A percentile compares a stretch with the other conserved stretches of the same genome.
These are phyloP conservation scores for Centroberyx gerrardi DNA, from an alignment of 2,797 vertebrate species.

Conservation along the genomic window DNA sequence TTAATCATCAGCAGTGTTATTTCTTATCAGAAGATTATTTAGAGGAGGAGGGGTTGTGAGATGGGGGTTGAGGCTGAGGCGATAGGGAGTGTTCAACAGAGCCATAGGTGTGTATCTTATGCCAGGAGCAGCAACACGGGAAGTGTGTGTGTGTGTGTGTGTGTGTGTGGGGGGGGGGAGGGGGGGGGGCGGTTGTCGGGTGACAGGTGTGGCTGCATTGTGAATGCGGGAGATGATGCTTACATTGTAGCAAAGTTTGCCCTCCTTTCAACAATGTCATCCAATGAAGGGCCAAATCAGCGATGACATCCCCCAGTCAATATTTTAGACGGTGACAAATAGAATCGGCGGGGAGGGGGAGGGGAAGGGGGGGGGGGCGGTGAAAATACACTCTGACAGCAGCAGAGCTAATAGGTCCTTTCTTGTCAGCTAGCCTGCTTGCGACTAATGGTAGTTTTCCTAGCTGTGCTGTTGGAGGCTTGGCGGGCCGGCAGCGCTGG, in stretches of 20 bases:
- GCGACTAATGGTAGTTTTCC: constrained; percentile 30
- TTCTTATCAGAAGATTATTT: constrained; percentile 85
- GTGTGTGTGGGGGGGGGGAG: neutral
- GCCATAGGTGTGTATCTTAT: constrained; percentile 29
- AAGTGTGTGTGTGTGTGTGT: neutral
- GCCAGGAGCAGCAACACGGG: neutral
- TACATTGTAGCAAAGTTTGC: neutral
- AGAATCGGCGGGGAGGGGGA: constrained; percentile 33
- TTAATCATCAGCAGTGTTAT: constrained; percentile 87
- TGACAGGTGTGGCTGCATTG: constrained; percentile 6
- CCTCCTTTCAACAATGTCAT: neutral
- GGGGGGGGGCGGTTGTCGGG: neutral
- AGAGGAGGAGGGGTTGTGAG: constrained; percentile 51
- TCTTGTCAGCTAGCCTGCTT: constrained; percentile 39
- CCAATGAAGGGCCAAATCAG: constrained; percentile 43
- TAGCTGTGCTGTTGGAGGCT: constrained; percentile 21
- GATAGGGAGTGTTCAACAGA: constrained; percentile 37
- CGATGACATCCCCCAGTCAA: constrained; percentile 52
- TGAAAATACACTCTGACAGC: constrained; percentile 58
- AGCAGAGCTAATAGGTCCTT: constrained; percentile 58
- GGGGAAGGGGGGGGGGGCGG: neutral
- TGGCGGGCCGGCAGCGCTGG: constrained; percentile 15
- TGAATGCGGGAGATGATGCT: neutral
- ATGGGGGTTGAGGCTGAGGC: constrained; percentile 48
- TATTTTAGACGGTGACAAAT: constrained; percentile 54